Percentiles rank a stretch among this genome's conserved stretches.
These are phyloP conservation scores for Lasioglossum pauxillum DNA, from an alignment of 2,888 invertebrate genomes.

Conservation along the genomic window DNA sequence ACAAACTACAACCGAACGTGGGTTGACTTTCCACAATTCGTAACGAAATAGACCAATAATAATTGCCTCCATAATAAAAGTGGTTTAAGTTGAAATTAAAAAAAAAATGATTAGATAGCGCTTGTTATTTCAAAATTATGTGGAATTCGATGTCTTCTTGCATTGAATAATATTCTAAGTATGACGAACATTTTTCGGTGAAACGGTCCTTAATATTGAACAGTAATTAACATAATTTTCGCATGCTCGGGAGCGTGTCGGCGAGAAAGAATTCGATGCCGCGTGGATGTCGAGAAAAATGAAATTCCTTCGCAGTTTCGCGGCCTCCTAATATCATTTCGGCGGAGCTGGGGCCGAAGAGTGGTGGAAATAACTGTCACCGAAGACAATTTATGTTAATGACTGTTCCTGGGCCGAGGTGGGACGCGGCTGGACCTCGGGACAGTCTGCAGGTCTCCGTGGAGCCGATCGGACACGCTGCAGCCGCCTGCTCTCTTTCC, in stretches of 20 bases:
- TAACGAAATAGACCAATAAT: neutral
- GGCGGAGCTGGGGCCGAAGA: conserved; percentile 63
- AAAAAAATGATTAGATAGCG: too few relatives aligned
- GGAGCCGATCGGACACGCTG: conserved; percentile 77
- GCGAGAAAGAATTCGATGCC: neutral
- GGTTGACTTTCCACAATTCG: neutral
- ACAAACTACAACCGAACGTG: neutral
- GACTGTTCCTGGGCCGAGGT: conserved; percentile 80
- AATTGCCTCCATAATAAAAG: neutral
- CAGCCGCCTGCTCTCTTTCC: conserved; percentile 20
- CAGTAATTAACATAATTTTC: neutral
- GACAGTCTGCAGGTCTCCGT: conserved; percentile 82
- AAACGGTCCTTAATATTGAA: neutral
- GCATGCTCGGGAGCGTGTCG: neutral
- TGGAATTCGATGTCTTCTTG: too few relatives aligned
- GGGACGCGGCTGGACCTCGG: conserved; percentile 68
- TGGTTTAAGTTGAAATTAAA: too few relatives aligned
- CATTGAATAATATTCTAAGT: neutral
- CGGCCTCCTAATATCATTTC: conserved; percentile 53
- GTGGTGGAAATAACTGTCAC: conserved; percentile 85
- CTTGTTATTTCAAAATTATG: too few relatives aligned
- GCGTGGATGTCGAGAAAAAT: neutral
- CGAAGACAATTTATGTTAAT: conserved; percentile 87
- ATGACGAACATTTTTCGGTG: neutral
- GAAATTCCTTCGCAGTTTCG: conserved; percentile 9